Conservation (phyloP, 2,113 vertebrate genomes). For the Esox niger region DNA sequence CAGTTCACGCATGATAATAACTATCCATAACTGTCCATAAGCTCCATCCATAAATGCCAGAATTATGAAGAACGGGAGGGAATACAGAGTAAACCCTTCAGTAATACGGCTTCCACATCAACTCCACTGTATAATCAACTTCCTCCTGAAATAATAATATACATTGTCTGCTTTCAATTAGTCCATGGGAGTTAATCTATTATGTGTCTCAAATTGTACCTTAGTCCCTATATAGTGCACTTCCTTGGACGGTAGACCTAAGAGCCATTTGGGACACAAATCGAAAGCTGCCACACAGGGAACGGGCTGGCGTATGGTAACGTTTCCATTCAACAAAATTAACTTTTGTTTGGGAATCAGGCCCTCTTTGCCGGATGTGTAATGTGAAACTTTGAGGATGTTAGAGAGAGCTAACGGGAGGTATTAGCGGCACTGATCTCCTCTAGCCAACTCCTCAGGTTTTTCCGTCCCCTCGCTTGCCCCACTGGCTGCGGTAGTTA, state of each 20-base stretch:
- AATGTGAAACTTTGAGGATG: constrained; percentile 9
- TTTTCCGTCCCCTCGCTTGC: constrained; percentile 41
- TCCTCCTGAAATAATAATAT: not conserved
- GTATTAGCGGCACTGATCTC: not conserved
- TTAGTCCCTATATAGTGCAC: too few relatives aligned
- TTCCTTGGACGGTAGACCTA: too few relatives aligned
- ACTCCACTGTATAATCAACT: not conserved
- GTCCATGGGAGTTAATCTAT: constrained; percentile 8
- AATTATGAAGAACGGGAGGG: not conserved
- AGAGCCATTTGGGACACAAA: too few relatives aligned
- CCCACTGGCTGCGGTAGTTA: constrained; percentile 13
- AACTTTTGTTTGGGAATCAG: constrained; percentile 9
- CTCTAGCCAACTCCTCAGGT: constrained; percentile 63
- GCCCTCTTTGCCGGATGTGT: constrained; percentile 5
- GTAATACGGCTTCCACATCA: not conserved
- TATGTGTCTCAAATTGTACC: too few relatives aligned
- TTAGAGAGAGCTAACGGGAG: constrained; percentile 3
- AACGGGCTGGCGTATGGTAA: not conserved
- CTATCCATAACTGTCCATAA: not conserved
- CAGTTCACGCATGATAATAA: not conserved
- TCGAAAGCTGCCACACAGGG: not conserved
- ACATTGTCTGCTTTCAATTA: constrained; percentile 12
- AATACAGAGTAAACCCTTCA: not conserved
- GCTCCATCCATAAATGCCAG: not conserved
- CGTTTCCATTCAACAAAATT: constrained; percentile 12